Evolutionary conservation across 2,797 vertebrate genomes (phyloP).

Genomic region (Yasuhikotakia modesta): DNA sequence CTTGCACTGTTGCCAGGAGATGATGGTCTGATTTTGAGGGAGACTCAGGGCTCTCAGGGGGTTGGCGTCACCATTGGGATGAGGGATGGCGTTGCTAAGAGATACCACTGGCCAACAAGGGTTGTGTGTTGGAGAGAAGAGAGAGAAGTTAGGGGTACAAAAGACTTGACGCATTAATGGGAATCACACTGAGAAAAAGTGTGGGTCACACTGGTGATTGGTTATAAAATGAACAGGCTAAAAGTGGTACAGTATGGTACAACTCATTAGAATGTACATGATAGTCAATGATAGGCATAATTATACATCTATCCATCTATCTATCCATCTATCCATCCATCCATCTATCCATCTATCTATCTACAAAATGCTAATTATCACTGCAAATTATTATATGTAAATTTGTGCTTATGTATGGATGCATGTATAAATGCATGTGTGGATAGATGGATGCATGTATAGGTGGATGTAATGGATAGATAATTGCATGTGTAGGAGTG

Average conservation of each 20-base stretch:
- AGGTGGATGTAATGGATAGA: too few species aligned
- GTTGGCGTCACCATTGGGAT: constrained; percentile 54
- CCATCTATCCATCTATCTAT: constrained; percentile 19
- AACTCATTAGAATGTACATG: constrained; percentile 19
- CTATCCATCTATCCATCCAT: too few species aligned
- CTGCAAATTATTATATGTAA: too few species aligned
- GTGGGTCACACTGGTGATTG: constrained; percentile 30
- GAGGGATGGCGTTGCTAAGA: constrained; percentile 56
- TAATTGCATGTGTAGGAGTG: too few species aligned
- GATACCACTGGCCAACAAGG: constrained; percentile 50
- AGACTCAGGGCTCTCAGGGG: constrained; percentile 54
- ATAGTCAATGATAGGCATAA: background rate
- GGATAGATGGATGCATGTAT: too few species aligned
- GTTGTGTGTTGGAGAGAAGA: constrained; percentile 36
- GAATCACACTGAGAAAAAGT: constrained; percentile 51
- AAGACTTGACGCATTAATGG: constrained; percentile 49
- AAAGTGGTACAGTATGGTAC: constrained; percentile 14
- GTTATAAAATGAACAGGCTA: constrained; percentile 19
- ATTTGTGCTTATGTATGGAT: too few species aligned
- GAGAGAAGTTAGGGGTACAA: constrained; percentile 43
- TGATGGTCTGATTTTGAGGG: constrained; percentile 57
- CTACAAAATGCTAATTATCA: background rate
- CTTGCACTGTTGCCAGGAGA: constrained; percentile 66
- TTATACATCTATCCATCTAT: too few species aligned
- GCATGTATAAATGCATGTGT: too few species aligned